Conservation (phyloP, 2,888 invertebrate species). For the Callyntrura guangdongensis region DNA sequence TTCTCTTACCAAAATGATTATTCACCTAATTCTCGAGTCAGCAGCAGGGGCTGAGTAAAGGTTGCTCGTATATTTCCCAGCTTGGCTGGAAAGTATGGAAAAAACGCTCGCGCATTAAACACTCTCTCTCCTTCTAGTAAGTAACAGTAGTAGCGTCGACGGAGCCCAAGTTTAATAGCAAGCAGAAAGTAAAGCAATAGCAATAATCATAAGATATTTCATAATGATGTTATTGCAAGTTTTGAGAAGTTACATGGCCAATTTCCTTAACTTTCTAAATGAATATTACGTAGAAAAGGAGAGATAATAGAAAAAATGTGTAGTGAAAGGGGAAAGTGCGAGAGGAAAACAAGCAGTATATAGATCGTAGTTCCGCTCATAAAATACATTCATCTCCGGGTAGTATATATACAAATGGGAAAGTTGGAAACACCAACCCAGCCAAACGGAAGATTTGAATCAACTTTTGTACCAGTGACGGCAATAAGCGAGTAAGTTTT, state of each 20-base stretch:
- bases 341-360: neutral
- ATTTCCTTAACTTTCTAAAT: slow-evolving; percentile 74
- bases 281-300: slow-evolving; percentile 66
- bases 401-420: too few species aligned
- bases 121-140: neutral
- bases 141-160: neutral
- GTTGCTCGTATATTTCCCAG: neutral
- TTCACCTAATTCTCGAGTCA: neutral
- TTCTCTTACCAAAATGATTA: neutral
- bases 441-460: slow-evolving; percentile 31
- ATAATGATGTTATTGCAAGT: slow-evolving; percentile 74
- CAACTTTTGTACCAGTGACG: slow-evolving; percentile 46
- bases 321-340: slow-evolving; percentile 2
- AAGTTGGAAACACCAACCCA: neutral
- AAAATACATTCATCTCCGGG: too few species aligned
- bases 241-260: slow-evolving; percentile 68
- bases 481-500: slow-evolving; percentile 12
- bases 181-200: slow-evolving; percentile 64
- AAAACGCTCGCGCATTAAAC: neutral
- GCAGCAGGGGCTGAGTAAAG: neutral
- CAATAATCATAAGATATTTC: slow-evolving; percentile 76
- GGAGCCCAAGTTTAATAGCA: neutral
- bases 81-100: too few species aligned
- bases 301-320: slow-evolving; percentile 70
- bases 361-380: too few species aligned